Evolutionary conservation across 30 jellyfish, hydroid and myxozoan genomes (phyloP).

Genomic region (Mastigias papua): DNA sequence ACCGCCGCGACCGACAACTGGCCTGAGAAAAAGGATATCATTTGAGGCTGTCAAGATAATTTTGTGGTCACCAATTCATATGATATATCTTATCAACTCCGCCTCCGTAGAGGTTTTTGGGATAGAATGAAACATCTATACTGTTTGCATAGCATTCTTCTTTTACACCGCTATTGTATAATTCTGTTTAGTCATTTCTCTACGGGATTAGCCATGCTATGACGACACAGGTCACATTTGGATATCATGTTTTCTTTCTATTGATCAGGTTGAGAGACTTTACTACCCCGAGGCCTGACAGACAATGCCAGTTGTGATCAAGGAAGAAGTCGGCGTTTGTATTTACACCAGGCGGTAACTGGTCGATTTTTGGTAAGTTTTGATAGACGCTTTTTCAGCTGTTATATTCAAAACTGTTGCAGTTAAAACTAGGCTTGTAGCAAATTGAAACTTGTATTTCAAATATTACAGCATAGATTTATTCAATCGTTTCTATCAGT

Average conservation of each 20-base stretch:
- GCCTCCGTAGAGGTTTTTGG: neutral
- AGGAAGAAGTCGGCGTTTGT: no score
- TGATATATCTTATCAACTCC: neutral
- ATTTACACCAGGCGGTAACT: no score
- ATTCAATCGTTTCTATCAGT: no score
- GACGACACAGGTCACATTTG: slow-evolving; percentile 19
- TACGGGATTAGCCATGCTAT: neutral
- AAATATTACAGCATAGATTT: no score
- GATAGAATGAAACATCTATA: neutral
- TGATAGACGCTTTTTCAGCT: no score
- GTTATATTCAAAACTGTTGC: no score
- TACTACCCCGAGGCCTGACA: neutral
- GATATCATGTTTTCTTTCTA: neutral
- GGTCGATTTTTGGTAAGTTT: no score
- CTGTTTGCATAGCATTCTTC: neutral
- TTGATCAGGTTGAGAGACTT: neutral
- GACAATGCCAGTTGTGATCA: neutral
- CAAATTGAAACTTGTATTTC: no score
- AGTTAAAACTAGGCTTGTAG: no score
- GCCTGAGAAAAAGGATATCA: no score
- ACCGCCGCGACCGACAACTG: no score
- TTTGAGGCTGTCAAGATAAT: no score
- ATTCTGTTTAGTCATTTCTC: neutral
- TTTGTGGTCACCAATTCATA: neutral
- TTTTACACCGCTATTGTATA: neutral